A percentile compares a stretch with the other conserved stretches of the same genome.
Evolutionary conservation across 2,797 vertebrate species (phyloP).

Genomic region (Spheniscus humboldti): DNA sequence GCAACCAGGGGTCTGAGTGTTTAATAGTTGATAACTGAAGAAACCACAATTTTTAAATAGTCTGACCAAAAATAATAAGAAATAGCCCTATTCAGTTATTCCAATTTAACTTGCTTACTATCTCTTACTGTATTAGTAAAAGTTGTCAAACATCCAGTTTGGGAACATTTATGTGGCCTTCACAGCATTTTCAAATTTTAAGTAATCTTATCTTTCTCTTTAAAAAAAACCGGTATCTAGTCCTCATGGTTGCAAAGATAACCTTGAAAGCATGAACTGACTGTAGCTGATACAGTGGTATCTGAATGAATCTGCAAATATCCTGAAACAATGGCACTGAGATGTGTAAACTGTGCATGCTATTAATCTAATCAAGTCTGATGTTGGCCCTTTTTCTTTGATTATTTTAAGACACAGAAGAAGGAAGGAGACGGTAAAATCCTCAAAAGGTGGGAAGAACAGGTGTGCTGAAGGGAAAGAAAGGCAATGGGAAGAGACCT

Average conservation of each 20-base stretch:
- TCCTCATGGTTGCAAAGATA: background rate
- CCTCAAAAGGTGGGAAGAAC: background rate
- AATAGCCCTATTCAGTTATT: background rate
- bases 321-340: background rate
- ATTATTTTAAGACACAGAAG: background rate
- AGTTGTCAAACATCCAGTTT: background rate
- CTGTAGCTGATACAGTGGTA: background rate
- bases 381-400: background rate
- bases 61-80: background rate
- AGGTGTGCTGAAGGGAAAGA: background rate
- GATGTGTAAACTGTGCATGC: background rate
- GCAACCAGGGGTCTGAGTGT: background rate
- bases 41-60: background rate
- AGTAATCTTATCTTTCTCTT: background rate
- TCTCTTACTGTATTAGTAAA: background rate
- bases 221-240: background rate
- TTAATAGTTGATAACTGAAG: background rate
- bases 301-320: background rate
- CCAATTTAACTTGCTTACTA: fast-evolving
- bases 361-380: background rate
- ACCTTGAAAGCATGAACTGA: background rate
- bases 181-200: background rate
- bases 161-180: background rate
- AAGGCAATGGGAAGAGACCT: background rate
- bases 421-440: background rate